Conservation (phyloP, 1,140 invertebrate genomes). For the Zophobas atratus region DNA sequence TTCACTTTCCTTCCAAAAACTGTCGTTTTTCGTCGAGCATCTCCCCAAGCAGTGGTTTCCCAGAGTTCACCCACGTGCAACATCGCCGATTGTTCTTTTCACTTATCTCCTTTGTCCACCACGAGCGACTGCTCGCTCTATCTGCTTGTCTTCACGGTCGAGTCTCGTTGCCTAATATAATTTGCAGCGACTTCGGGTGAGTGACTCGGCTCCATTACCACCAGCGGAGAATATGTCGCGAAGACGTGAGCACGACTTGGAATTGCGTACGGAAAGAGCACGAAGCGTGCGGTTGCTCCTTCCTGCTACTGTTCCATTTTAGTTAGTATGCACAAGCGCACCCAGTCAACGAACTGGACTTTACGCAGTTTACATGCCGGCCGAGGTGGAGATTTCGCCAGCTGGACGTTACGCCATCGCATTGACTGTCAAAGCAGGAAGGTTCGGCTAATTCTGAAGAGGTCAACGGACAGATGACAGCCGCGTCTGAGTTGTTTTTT, state of each 20-base stretch:
- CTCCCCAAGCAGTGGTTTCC: too few relatives aligned
- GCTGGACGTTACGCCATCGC: too few relatives aligned
- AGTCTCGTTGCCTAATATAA: constrained; percentile 41
- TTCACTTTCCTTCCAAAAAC: too few relatives aligned
- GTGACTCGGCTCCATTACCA: constrained; percentile 37
- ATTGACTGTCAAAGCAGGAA: too few relatives aligned
- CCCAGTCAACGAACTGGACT: constrained; percentile 40
- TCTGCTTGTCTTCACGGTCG: constrained; percentile 36
- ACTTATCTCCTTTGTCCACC: constrained; percentile 15
- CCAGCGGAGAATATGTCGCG: constrained; percentile 35
- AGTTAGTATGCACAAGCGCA: constrained; percentile 37
- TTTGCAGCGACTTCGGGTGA: constrained; percentile 35
- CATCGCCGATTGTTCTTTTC: constrained; percentile 32
- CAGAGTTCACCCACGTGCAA: constrained; percentile 43
- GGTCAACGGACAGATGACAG: too few relatives aligned
- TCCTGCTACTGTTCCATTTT: constrained; percentile 30
- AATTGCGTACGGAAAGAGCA: constrained; percentile 41
- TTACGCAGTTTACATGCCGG: constrained; percentile 4
- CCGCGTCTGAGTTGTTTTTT: too few relatives aligned
- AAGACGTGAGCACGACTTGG: constrained; percentile 35
- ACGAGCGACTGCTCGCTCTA: too few relatives aligned
- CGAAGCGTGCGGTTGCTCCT: constrained; percentile 29
- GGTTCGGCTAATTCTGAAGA: too few relatives aligned
- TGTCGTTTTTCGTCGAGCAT: too few relatives aligned
- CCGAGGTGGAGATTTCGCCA: background rate